phyloP scores from a whole-genome alignment of 2,888 invertebrate species.

The Desoria tigrina region DNA sequence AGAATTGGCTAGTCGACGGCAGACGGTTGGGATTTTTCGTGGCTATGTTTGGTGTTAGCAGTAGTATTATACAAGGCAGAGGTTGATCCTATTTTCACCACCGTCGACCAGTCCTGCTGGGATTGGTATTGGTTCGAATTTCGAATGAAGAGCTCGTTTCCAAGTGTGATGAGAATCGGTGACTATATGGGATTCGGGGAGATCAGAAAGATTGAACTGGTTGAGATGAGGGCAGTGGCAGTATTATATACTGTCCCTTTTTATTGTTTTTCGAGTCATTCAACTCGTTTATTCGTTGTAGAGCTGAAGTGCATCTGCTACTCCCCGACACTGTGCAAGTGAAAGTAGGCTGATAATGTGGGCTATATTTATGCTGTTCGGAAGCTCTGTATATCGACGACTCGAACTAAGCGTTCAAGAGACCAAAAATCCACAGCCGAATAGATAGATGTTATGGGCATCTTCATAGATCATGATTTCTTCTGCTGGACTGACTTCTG shows the following conservation, averaged over 20 bases:
- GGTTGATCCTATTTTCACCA: no score
- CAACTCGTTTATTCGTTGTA: neutral
- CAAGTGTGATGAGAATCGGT: slow-evolving; percentile 6
- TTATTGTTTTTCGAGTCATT: slow-evolving; percentile 17
- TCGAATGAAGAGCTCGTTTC: neutral
- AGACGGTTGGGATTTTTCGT: no score
- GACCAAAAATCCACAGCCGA: neutral
- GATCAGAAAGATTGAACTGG: no score
- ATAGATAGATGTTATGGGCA: slow-evolving; percentile 11
- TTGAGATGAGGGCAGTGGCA: neutral
- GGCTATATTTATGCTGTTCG: neutral
- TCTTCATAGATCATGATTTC: slow-evolving; percentile 39
- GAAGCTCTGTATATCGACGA: neutral
- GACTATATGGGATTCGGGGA: no score
- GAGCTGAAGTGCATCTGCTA: slow-evolving; percentile 5
- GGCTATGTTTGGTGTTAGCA: no score
- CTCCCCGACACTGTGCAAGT: neutral
- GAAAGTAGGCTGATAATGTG: no score
- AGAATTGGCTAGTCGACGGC: no score
- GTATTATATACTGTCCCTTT: neutral
- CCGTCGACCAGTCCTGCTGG: no score
- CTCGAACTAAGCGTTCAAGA: neutral
- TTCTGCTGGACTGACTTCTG: slow-evolving; percentile 18
- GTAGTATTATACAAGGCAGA: no score
- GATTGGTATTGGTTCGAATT: no score